Base-by-base conservation (phyloP, 2,888 invertebrate genomes). In the Biston stratarius region DNA sequence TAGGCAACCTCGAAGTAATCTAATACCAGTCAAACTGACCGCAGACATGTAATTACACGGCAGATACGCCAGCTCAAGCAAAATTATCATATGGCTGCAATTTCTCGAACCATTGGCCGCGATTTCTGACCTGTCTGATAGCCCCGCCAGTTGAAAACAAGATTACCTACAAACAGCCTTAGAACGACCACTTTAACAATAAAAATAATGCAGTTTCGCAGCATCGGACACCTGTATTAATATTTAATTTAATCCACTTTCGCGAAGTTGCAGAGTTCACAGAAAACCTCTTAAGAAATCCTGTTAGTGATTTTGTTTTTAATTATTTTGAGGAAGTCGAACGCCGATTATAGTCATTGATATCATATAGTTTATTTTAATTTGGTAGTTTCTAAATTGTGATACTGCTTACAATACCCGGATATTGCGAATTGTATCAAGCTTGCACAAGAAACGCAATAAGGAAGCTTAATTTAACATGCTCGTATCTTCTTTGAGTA, bases 21-120 rank as follows among this genome's bases (percentile, higher is more conserved):
- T 62, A 65, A 65, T 65, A 53, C 42, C 55, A 61, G 40, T 34
- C 48, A 59, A 64, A 52, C 55, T 49, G 61, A 70, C 70, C 68
- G 64, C 65, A 73, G 74, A 67, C 72, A 65, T 58, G 64, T 69
- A 71, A 67, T 72, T 72, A 75, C 66, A 69, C 72, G 67, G 69
- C 70, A 74, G 74, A 78, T 74, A 76, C 71, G 63, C 58, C 12
- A 45, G 45, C 59, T 68, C 64, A 61, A 69, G 64, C 67, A 77
- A 77, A 80, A 77, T 77, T 72, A 77, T 74, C 68, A 67, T 77
- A 75, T 77, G 72, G 44, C 49, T 62, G 82, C 83, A 86, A 84
- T 86, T 84, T 85, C 85, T 85, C 82, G 78, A 85, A 86, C 81
- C 87, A 84, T 82, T 86, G 87, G 83, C 90, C 89, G 82, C 84